Evolutionary conservation across 2,113 vertebrate species (phyloP).

Genomic region (Balaenoptera acutorostrata): DNA sequence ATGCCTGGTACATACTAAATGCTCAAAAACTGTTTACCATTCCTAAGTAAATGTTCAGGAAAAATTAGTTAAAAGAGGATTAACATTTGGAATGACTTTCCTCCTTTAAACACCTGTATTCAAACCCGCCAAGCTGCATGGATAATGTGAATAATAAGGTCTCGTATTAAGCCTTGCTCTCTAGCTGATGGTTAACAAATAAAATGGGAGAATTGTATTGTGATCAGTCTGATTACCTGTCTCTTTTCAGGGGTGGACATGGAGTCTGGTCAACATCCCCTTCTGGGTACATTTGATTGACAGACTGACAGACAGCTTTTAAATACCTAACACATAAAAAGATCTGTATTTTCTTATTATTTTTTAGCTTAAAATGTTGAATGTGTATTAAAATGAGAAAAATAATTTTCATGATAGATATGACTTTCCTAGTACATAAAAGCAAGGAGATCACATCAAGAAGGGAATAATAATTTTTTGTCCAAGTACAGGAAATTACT

Average conservation of each 20-base stretch:
- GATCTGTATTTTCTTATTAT: conserved; percentile 65
- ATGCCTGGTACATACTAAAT: not conserved
- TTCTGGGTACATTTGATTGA: conserved; percentile 66
- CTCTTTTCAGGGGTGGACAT: not conserved
- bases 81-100: not conserved
- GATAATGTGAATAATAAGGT: not conserved
- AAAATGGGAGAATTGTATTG: not conserved
- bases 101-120: not conserved
- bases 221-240: not conserved
- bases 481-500: conserved; percentile 74
- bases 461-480: conserved; percentile 70
- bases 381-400: conserved; percentile 74
- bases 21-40: not conserved
- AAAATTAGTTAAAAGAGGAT: conserved; percentile 6
- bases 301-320: conserved; percentile 60
- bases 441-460: conserved; percentile 70
- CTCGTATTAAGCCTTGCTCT: not conserved
- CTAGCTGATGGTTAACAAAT: conserved; percentile 28
- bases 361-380: conserved; percentile 76
- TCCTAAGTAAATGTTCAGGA: not conserved
- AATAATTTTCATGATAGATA: conserved; percentile 69
- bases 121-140: not conserved
- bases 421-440: conserved; percentile 71
- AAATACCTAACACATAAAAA: conserved; percentile 59
- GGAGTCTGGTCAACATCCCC: conserved; percentile 15